A percentile compares a stretch with the other conserved stretches of the same genome.
Evolutionary conservation across 2,888 invertebrate genomes (phyloP).

Genomic region (Lobophora halterata): DNA sequence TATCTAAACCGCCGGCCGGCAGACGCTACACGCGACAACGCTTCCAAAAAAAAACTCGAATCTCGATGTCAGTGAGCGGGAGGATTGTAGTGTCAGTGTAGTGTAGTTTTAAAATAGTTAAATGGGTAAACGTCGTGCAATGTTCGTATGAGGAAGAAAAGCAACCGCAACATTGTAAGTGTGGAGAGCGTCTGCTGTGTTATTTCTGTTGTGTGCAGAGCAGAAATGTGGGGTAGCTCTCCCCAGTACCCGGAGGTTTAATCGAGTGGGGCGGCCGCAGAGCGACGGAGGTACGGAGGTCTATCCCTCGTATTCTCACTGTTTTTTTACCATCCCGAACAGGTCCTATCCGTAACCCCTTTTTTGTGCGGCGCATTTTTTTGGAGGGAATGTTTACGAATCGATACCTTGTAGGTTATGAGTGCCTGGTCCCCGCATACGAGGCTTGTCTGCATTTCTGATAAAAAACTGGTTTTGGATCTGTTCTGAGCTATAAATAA

Average conservation of each 20-base stretch:
- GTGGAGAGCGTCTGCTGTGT: slow-evolving; percentile 62
- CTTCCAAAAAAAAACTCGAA: slow-evolving; percentile 62
- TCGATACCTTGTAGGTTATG: slow-evolving; percentile 68
- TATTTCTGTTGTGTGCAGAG: slow-evolving; percentile 64
- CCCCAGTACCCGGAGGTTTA: slow-evolving; percentile 63
- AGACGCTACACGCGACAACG: slow-evolving; percentile 82
- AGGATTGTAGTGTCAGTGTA: slow-evolving; percentile 73
- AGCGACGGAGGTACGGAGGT: slow-evolving; percentile 76
- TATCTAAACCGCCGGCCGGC: slow-evolving; percentile 83
- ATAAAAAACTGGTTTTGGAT: slow-evolving; percentile 34
- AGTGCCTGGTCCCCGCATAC: slow-evolving; percentile 47
- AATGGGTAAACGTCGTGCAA: slow-evolving; percentile 79
- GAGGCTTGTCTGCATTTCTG: slow-evolving; percentile 36
- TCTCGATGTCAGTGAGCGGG: slow-evolving; percentile 72
- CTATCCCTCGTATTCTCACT: slow-evolving; percentile 72
- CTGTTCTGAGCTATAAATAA: slow-evolving; percentile 31
- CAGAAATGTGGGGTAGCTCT: slow-evolving; percentile 69
- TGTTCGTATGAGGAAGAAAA: slow-evolving; percentile 81
- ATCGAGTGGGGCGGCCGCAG: slow-evolving; percentile 69
- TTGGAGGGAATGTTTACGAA: slow-evolving; percentile 73
- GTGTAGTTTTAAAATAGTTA: slow-evolving; percentile 77
- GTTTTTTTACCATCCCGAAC: slow-evolving; percentile 60
- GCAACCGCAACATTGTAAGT: slow-evolving; percentile 78
- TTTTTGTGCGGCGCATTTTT: slow-evolving; percentile 66
- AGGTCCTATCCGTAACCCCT: slow-evolving; percentile 70